Evolutionary conservation across 2,797 vertebrate genomes (phyloP).

Genomic region (Scolopax bukidnonensis): DNA sequence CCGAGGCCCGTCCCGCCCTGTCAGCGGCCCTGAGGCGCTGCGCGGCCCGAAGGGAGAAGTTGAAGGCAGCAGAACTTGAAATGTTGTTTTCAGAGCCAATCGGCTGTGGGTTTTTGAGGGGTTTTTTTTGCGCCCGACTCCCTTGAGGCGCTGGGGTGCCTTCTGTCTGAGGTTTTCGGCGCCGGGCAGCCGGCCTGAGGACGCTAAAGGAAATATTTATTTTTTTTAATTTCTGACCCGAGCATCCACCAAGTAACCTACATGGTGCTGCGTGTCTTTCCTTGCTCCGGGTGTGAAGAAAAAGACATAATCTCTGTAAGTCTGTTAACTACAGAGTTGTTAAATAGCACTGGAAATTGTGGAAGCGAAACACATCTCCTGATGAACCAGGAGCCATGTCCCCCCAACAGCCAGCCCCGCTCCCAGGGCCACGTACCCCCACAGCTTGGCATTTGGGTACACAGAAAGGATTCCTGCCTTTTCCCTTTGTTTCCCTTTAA

Average conservation of each 20-base stretch:
- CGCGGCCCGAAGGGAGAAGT: neutral
- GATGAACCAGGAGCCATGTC: accelerated
- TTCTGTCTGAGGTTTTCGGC: neutral
- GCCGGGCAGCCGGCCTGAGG: neutral
- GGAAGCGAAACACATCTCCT: neutral
- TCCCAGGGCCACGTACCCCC: accelerated
- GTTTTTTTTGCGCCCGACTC: neutral
- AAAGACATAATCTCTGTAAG: no score
- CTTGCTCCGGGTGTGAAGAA: neutral
- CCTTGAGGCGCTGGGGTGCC: neutral
- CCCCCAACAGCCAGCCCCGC: neutral
- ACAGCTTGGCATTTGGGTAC: neutral
- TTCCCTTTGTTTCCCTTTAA: neutral
- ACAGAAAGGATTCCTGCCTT: accelerated
- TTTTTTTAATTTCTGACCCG: neutral
- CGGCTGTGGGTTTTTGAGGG: no score
- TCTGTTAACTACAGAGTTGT: no score
- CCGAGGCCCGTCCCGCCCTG: neutral
- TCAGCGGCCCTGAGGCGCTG: neutral
- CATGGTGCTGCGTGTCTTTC: neutral
- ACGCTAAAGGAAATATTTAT: neutral
- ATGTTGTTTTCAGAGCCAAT: neutral
- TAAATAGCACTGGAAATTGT: neutral
- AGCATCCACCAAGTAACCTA: neutral
- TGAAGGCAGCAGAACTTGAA: neutral